These are phyloP conservation scores for Thamnophis elegans DNA, from an alignment of 2,797 vertebrate genomes.

Conservation along the genomic window DNA sequence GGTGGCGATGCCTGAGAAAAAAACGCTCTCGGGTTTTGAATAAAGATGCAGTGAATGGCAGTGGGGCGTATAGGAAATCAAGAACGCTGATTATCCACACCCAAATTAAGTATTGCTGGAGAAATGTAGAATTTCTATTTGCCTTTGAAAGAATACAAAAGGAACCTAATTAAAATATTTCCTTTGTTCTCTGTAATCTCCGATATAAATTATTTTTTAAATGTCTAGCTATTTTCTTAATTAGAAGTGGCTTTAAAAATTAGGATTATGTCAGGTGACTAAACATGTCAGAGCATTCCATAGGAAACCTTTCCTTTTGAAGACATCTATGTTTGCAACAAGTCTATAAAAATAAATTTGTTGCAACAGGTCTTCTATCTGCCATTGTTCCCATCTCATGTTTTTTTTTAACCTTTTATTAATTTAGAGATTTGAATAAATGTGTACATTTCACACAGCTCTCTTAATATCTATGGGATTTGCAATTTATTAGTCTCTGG, in stretches of 20 bases:
- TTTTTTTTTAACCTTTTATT: not conserved
- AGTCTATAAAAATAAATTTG: not conserved
- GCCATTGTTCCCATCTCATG: not conserved
- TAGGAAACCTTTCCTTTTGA: not conserved
- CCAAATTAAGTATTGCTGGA: not conserved
- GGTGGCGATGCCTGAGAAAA: not conserved
- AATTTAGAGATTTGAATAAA: not conserved
- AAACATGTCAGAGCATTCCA: not conserved
- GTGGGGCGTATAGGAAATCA: not conserved
- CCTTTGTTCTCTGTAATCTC: constrained; percentile 62
- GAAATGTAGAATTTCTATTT: not conserved
- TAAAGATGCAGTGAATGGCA: not conserved
- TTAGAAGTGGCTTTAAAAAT: not conserved
- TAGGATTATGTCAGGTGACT: not conserved
- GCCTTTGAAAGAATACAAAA: constrained; percentile 37
- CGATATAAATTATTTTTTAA: constrained; percentile 52
- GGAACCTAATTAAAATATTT: constrained; percentile 56
- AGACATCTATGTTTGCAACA: not conserved
- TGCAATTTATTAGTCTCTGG: not conserved
- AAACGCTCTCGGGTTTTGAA: not conserved
- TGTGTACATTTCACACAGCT: not conserved
- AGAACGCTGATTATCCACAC: not conserved
- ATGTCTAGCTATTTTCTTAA: constrained; percentile 25
- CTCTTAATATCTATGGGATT: not conserved
- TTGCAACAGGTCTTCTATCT: not conserved